Percentiles rank a stretch among this genome's conserved stretches.
phyloP scores from a whole-genome alignment of 2,113 vertebrate species.

The Climacteris rufus region DNA sequence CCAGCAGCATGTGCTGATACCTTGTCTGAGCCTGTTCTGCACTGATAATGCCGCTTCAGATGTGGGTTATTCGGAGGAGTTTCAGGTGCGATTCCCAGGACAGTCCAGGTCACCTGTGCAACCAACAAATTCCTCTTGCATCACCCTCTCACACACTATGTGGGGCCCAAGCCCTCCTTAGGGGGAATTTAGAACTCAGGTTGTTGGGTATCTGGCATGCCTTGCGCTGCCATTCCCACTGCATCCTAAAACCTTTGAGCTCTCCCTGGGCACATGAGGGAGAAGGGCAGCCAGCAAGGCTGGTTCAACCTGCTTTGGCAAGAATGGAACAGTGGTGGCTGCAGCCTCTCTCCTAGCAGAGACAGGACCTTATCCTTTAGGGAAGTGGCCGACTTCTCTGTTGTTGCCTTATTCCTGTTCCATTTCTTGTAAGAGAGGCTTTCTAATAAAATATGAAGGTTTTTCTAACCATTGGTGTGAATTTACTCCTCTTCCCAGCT shows the following conservation, averaged over 20 bases:
- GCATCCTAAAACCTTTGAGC: not conserved
- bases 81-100: not conserved
- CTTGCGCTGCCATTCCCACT: fast-evolving
- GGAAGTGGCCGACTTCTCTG: not conserved
- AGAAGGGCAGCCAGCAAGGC: not conserved
- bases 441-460: not conserved
- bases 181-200: not conserved
- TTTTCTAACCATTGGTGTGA: not conserved
- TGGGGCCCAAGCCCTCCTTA: not conserved
- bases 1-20: not conserved
- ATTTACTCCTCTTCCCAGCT: not conserved
- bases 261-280: fast-evolving
- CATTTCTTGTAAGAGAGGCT: not conserved
- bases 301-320: not conserved
- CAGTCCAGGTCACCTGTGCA: not conserved
- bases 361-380: not conserved
- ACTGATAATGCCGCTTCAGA: not conserved
- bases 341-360: not conserved
- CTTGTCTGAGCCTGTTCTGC: not conserved
- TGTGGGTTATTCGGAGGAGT: not conserved
- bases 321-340: not conserved
- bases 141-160: fast-evolving
- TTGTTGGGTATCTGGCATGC: not conserved
- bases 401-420: not conserved
- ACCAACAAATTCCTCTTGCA: not conserved